Evolutionary conservation across 1,140 invertebrate species (phyloP).

Genomic region (Drosophila setifemur): DNA sequence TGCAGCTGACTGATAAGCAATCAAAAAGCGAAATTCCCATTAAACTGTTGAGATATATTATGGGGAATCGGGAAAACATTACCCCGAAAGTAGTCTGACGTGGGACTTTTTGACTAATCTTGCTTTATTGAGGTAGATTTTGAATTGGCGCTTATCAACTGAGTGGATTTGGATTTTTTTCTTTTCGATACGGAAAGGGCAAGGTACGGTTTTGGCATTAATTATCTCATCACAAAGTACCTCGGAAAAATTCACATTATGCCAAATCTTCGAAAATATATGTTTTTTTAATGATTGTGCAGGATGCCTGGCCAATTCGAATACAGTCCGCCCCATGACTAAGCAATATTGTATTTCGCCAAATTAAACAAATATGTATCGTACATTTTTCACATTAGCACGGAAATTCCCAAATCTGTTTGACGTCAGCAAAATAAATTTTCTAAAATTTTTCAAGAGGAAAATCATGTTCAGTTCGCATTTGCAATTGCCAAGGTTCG

Average conservation of each 20-base stretch:
- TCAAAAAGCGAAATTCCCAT: slow-evolving; percentile 34
- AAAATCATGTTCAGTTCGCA: slow-evolving; percentile 14
- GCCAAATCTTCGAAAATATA: no score
- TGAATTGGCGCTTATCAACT: slow-evolving; percentile 27
- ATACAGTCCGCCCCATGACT: slow-evolving; percentile 29
- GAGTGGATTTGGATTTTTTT: neutral
- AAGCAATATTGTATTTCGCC: slow-evolving; percentile 42
- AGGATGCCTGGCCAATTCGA: neutral
- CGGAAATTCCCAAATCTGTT: slow-evolving; percentile 63
- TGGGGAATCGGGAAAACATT: slow-evolving; percentile 17
- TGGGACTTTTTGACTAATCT: slow-evolving; percentile 9
- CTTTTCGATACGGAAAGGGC: slow-evolving; percentile 47
- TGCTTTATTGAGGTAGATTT: slow-evolving; percentile 13
- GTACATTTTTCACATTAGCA: slow-evolving; percentile 44
- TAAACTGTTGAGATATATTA: slow-evolving; percentile 46
- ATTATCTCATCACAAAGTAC: no score
- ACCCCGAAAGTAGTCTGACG: slow-evolving; percentile 5
- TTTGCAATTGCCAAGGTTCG: slow-evolving; percentile 32
- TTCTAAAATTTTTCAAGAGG: slow-evolving; percentile 22
- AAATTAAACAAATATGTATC: slow-evolving; percentile 32
- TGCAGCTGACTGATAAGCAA: slow-evolving; percentile 23
- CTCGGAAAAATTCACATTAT: no score
- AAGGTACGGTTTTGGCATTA: slow-evolving; percentile 40
- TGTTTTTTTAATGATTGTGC: slow-evolving; percentile 7
- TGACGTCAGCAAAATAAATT: slow-evolving; percentile 56